A percentile compares a stretch with the other conserved stretches of the same genome.
These are phyloP conservation scores for Arctopsyche grandis DNA, from an alignment of 1,140 invertebrate species.

Conservation along the genomic window DNA sequence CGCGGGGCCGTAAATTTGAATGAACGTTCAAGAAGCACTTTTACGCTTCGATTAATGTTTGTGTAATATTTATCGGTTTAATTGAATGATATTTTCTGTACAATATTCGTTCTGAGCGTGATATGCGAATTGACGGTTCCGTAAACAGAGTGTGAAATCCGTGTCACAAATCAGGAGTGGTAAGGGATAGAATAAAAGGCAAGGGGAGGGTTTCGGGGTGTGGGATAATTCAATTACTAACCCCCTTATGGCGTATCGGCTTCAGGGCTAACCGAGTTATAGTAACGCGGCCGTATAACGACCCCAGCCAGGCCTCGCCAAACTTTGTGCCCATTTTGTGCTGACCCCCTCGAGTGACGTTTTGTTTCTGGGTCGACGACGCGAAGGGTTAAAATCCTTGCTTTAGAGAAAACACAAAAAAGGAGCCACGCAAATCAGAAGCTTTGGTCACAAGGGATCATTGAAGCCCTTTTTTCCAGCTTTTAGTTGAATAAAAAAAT, in stretches of 20 bases:
- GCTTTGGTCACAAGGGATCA: background rate
- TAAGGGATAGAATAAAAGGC: background rate
- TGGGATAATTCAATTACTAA: background rate
- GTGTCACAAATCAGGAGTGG: no score
- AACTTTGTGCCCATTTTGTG: no score
- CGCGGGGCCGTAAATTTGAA: background rate
- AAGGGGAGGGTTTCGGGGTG: background rate
- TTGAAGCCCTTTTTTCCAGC: background rate
- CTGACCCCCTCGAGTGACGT: no score
- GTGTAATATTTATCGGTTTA: no score
- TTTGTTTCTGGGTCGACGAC: no score
- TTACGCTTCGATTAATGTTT: no score
- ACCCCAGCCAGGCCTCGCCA: background rate
- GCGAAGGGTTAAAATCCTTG: no score
- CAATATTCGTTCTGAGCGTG: no score
- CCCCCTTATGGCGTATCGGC: slow-evolving; percentile 8
- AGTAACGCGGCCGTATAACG: background rate
- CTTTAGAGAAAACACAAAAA: background rate
- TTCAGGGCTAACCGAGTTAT: background rate
- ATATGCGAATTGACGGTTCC: no score
- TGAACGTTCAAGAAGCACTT: background rate
- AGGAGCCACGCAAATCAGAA: background rate
- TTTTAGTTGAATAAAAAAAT: background rate
- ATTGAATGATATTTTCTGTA: no score
- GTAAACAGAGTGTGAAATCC: no score